Conservation (phyloP, 2,797 vertebrate genomes). For the Sphaeramia orbicularis region DNA sequence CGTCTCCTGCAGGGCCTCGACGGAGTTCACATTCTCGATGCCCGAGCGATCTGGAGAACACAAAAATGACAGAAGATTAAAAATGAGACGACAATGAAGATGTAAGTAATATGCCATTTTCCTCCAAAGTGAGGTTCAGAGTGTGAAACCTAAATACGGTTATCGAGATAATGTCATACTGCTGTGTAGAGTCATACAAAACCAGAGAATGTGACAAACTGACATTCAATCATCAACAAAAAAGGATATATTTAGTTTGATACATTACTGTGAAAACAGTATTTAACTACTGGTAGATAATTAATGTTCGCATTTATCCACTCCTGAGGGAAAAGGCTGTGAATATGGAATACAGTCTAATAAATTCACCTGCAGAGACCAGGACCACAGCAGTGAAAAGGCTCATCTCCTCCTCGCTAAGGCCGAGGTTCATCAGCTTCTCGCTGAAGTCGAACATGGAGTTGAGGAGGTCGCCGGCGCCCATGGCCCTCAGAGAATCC, state of each 20-base stretch:
- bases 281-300: no score
- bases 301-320: no score
- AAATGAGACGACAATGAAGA: no score
- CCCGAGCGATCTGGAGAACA: slow-evolving; percentile 90
- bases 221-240: no score
- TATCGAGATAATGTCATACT: no score
- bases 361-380: slow-evolving; percentile 92
- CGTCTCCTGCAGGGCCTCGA: slow-evolving; percentile 96
- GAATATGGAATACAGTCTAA: background rate
- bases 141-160: no score
- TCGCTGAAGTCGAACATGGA: slow-evolving; percentile 98
- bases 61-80: background rate
- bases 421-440: slow-evolving; percentile 92
- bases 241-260: no score
- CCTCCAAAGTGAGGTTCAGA: no score
- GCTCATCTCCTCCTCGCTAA: slow-evolving; percentile 97
- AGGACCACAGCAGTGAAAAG: slow-evolving; percentile 97
- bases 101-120: no score
- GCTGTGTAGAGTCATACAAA: no score
- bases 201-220: no score
- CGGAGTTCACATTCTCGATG: slow-evolving; percentile 95
- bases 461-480: slow-evolving; percentile 94
- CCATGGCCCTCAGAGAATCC: slow-evolving; percentile 92
- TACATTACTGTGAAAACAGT: background rate
- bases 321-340: no score